Evolutionary conservation across 2,888 invertebrate genomes (phyloP).

Genomic region (Steinernema hermaphroditum): DNA sequence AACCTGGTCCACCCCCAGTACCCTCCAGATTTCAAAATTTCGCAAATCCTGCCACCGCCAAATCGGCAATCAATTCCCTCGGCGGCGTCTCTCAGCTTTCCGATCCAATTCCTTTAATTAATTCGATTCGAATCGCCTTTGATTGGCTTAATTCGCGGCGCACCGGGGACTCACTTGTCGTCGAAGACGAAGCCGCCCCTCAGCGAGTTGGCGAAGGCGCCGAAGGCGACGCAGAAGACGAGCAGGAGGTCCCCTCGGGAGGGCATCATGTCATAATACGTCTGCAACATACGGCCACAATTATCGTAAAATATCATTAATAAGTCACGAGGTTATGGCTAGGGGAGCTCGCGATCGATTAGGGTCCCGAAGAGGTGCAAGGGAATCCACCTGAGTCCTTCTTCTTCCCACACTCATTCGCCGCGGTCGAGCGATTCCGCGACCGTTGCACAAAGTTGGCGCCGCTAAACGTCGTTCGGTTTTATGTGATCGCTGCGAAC

Average conservation of each 20-base stretch:
- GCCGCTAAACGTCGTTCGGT: conserved; percentile 23
- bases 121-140: conserved; percentile 26
- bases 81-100: neutral
- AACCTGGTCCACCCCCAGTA: too few species aligned
- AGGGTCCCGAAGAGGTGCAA: too few species aligned
- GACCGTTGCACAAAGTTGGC: conserved; percentile 6
- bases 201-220: conserved; percentile 40
- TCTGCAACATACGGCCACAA: neutral
- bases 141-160: neutral
- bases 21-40: neutral
- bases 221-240: conserved; percentile 35
- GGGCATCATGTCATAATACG: neutral
- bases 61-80: conserved; percentile 25
- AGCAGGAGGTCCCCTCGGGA: conserved; percentile 17
- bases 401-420: conserved; percentile 8
- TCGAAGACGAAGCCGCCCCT: conserved; percentile 50
- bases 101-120: conserved; percentile 29
- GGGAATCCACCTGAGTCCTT: too few species aligned
- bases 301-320: conserved; percentile 12
- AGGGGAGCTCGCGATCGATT: neutral
- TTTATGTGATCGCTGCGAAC: conserved; percentile 16
- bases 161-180: conserved; percentile 43
- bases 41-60: conserved; percentile 2
- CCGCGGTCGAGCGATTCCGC: conserved; percentile 26
- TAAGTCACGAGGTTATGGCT: conserved; percentile 23